These are phyloP conservation scores for Hyphantria cunea DNA, from an alignment of 1,140 invertebrate genomes.

Conservation along the genomic window DNA sequence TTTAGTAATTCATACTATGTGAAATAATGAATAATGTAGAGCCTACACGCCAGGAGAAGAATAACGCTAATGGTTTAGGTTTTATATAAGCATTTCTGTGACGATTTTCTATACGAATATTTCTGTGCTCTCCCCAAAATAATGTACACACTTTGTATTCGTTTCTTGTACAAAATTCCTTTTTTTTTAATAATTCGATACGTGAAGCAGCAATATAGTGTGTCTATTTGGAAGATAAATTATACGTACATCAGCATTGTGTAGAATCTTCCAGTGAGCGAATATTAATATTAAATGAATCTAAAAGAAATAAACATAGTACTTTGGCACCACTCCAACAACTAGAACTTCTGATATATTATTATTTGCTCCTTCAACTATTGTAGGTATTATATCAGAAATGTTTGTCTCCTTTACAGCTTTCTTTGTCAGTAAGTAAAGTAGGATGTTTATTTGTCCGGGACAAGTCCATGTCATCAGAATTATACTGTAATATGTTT, in stretches of 20 bases:
- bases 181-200: too few species aligned
- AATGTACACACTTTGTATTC: too few species aligned
- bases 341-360: conserved; percentile 13
- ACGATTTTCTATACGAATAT: too few species aligned
- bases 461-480: neutral
- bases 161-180: too few species aligned
- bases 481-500: conserved; percentile 15
- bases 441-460: conserved; percentile 9
- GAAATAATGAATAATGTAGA: too few species aligned
- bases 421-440: conserved; percentile 1
- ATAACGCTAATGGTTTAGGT: too few species aligned
- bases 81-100: too few species aligned
- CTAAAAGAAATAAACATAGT: conserved; percentile 11
- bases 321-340: conserved; percentile 4
- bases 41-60: too few species aligned
- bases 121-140: too few species aligned
- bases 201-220: too few species aligned
- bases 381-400: conserved; percentile 7
- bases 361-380: conserved; percentile 9
- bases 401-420: neutral
- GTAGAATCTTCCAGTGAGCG: conserved; percentile 1
- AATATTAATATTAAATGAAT: conserved; percentile 21
- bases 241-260: neutral
- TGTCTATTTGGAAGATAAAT: too few species aligned
- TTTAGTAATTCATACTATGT: neutral